Evolutionary conservation across 2,113 vertebrate genomes (phyloP), one percentile per base, ranked within the genome.

Genomic region (Neogale vison): DNA sequence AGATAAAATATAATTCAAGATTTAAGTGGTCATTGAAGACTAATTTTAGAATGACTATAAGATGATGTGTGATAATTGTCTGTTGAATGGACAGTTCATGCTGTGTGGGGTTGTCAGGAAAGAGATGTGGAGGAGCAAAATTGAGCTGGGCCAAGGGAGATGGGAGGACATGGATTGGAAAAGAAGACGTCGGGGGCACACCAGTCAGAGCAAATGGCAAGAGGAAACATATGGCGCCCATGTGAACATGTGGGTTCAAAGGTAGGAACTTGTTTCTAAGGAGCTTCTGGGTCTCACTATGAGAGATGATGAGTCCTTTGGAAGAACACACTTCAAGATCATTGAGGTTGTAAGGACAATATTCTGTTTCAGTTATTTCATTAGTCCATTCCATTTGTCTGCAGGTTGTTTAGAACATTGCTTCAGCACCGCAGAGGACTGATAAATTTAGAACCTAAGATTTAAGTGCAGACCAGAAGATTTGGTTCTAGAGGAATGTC

Each of bases 401-500:
- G 77, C 45, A 96, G 59, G 72, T 85, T 97, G 50, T 98, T 96
- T 94, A 86, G 85, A 96, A 71, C 71, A 88, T 90, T 65, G 52
- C 88, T 97, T 95, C 89, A 74, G 55, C 85, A 65, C 82, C 52
- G 50, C 67, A 96, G 91, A 95, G 76, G 63, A 93, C 2, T 57
- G 91, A 96, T 93, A 96, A 93, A 95, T 93, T 94, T 97, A 97
- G 93, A 98, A 97, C 24, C 95, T 93, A 20, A 92, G 92, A 97
- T 95, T 97, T 97, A 93, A 96, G 82, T 0, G 0, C 72, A 80
- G 87, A 92, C 80, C 95, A 76, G 42, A 76, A 76, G 72, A 15
- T 80, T 2, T 88, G n/a, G 39, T 87, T 95, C 81, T 96, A 17
- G 85, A 90, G 81, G 47, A 92, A 88, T 92, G 71, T 67, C 90